Conservation (phyloP, 1,140 invertebrate genomes). For the Archegozetes longisetosus region DNA sequence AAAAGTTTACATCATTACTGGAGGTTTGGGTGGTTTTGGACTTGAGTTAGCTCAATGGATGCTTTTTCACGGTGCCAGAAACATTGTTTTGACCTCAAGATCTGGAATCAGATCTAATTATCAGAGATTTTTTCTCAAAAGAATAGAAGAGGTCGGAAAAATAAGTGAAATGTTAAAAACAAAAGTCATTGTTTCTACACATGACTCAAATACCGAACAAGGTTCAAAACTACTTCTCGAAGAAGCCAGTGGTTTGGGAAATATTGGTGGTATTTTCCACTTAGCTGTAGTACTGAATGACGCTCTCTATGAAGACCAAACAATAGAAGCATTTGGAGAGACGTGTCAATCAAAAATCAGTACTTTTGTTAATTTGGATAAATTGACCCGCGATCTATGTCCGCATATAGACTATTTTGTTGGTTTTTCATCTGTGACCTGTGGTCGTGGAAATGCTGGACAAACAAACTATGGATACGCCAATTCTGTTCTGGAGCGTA, state of each 20-base stretch:
- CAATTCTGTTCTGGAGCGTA: conserved; percentile 38
- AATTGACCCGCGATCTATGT: conserved; percentile 45
- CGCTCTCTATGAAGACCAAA: conserved; percentile 71
- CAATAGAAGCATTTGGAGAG: conserved; percentile 52
- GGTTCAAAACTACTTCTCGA: conserved; percentile 36
- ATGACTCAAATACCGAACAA: conserved; percentile 46
- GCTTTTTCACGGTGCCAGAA: conserved; percentile 58
- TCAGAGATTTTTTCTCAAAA: conserved; percentile 35
- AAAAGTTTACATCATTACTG: conserved; percentile 70
- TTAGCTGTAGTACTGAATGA: conserved; percentile 69
- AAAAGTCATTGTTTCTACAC: conserved; percentile 50
- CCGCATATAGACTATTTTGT: conserved; percentile 72
- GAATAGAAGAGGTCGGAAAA: conserved; percentile 49
- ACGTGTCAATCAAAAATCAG: conserved; percentile 41
- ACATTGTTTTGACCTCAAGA: conserved; percentile 68
- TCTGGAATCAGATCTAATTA: conserved; percentile 73
- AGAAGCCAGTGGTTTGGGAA: conserved; percentile 49
- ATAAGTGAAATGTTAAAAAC: conserved; percentile 32
- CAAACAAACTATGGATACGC: conserved; percentile 40
- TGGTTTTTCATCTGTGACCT: conserved; percentile 76
- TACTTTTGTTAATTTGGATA: conserved; percentile 56
- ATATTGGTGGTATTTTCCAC: conserved; percentile 86
- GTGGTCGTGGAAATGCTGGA: conserved; percentile 37
- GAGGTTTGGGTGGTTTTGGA: conserved; percentile 86
- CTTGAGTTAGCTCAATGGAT: conserved; percentile 82